Conservation (phyloP, 2,888 invertebrate genomes). For the Xanthorhoe designata region DNA sequence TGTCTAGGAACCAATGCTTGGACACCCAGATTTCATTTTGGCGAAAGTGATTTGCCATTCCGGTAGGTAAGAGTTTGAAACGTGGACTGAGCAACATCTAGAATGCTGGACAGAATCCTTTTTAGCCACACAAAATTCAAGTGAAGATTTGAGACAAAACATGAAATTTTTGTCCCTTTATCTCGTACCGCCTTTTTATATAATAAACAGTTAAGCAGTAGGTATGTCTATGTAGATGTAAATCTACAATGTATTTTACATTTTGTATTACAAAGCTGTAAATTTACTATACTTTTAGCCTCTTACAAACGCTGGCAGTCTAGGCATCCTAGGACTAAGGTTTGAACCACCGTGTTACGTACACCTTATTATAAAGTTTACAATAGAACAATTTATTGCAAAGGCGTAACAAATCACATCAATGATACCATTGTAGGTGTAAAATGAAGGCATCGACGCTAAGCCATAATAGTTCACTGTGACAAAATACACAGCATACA, state of each 20-base stretch:
- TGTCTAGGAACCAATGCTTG: conserved; percentile 51
- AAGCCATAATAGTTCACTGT: neutral
- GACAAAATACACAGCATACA: neutral
- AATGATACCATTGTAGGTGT: conserved; percentile 14
- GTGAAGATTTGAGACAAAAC: no score
- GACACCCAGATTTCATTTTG: conserved; percentile 58
- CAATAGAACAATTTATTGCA: conserved; percentile 15
- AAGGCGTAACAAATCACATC: conserved; percentile 11
- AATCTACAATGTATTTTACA: no score
- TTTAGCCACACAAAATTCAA: no score
- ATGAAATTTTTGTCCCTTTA: no score
- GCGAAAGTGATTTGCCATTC: conserved; percentile 70
- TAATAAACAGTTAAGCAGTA: no score
- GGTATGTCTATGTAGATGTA: no score
- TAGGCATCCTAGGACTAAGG: no score
- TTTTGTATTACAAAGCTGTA: no score
- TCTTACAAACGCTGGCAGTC: no score
- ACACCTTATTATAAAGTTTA: conserved; percentile 28
- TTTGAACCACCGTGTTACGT: conserved; percentile 58
- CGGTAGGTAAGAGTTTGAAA: conserved; percentile 60
- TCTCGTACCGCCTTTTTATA: no score
- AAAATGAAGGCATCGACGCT: conserved; percentile 13
- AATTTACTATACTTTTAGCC: no score
- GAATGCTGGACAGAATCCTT: no score
- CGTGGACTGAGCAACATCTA: conserved; percentile 20